These are phyloP conservation scores for Aurelia sp. DNA, from an alignment of 30 jellyfish, hydroid and myxozoan genomes.

Conservation along the genomic window DNA sequence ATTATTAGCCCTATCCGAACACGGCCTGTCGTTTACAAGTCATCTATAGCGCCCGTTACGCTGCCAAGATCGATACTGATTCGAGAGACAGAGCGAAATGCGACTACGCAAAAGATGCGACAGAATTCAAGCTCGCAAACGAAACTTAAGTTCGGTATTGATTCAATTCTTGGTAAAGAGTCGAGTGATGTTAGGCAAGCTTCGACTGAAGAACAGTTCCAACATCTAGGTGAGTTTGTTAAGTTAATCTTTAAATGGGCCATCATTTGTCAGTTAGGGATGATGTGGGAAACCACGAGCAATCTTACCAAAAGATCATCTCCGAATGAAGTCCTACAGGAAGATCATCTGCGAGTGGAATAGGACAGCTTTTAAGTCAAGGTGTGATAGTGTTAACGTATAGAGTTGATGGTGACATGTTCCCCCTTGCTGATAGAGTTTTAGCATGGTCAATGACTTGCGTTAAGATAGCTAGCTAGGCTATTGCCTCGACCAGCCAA, in stretches of 20 bases:
- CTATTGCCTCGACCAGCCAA: too few species aligned
- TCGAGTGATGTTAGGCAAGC: conserved; percentile 7
- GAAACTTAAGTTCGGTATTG: conserved; percentile 61
- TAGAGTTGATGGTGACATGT: too few species aligned
- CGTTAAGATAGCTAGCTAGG: too few species aligned
- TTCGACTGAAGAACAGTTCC: conserved; percentile 7
- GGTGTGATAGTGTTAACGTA: too few species aligned
- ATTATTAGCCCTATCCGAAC: conserved; percentile 36
- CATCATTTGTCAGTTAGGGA: too few species aligned
- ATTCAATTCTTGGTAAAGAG: conserved; percentile 44
- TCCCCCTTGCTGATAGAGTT: too few species aligned
- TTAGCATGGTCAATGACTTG: too few species aligned
- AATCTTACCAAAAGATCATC: too few species aligned
- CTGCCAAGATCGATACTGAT: conserved; percentile 26
- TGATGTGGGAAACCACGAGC: too few species aligned
- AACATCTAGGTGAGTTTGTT: not conserved
- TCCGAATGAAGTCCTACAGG: too few species aligned
- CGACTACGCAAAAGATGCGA: not conserved
- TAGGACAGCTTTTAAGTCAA: too few species aligned
- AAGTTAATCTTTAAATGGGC: not conserved
- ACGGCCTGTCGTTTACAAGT: conserved; percentile 30
- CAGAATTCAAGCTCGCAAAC: conserved; percentile 3
- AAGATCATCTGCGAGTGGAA: too few species aligned
- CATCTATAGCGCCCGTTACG: conserved; percentile 34
- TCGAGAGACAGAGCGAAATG: conserved; percentile 16